Base-by-base conservation (phyloP, 2,888 invertebrate species). In the Troides aeacus region DNA sequence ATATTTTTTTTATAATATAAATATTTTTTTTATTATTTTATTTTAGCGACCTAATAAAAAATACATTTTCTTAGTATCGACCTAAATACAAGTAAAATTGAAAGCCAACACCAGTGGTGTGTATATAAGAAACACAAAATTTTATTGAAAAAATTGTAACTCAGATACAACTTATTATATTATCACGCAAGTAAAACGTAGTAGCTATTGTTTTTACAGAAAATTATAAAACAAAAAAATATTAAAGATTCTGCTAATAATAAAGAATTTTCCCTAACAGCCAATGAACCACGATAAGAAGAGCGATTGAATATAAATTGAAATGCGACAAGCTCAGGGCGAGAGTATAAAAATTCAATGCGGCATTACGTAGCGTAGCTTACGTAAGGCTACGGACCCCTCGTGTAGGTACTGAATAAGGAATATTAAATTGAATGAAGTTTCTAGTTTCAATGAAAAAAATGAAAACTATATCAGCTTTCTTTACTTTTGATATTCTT, bases 291-390 rank as follows among this genome's bases (percentile, higher is more conserved):
- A 73, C 74, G 74, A 78, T 79, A 78, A 78, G 73, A 75, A 73
- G 72, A 76, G 77, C 72, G 77, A 81, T 77, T 75, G 78, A 79
- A 80, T 78, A 79, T 80, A 78, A 81, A 79, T 79, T 79, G 79
- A 77, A 79, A 82, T 82, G 79, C 79, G 81, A 72, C 75, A 76
- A 74, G 71, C 72, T 74, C 76, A 74, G 72, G 74, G 74, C 75
- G 75, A 74, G 74, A 72, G 77, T 77, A 84, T 86, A 81, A 84
- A 85, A 86, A 83, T 84, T 85, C 84, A 83, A 84, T 83, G 81
- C 83, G 81, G 74, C 76, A 75, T 72, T 61, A 64, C 39, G 36
- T 73, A 69, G 68, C 73, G 73, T 68, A 78, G 75, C 81, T 86
- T 85, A 84, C 81, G 82, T 87, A 87, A 87, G 78, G 76, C 66